Percentiles rank a stretch among this genome's conserved stretches.
These are phyloP conservation scores for Octodonta nipae DNA, from an alignment of 2,888 invertebrate species.

Conservation along the genomic window DNA sequence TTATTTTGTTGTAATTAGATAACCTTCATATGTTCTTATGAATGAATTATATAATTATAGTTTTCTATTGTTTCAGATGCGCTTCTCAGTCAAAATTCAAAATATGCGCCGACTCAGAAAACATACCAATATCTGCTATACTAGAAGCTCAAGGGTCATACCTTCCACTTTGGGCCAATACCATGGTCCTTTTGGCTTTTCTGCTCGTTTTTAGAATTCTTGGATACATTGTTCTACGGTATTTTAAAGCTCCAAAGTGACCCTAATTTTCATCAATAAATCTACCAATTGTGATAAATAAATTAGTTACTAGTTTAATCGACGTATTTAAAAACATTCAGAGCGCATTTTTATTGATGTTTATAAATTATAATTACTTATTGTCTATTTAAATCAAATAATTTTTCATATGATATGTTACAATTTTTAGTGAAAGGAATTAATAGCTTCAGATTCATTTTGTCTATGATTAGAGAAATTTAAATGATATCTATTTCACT, in stretches of 20 bases:
- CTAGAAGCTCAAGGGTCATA: slow-evolving; percentile 51
- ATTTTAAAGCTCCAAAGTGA: slow-evolving; percentile 54
- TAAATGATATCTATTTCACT: no score
- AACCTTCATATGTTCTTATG: no score
- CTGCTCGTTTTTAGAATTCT: slow-evolving; percentile 55
- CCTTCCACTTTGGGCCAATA: slow-evolving; percentile 60
- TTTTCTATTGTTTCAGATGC: slow-evolving; percentile 53
- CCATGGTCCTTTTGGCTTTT: slow-evolving; percentile 54
- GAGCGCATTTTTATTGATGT: slow-evolving; percentile 8
- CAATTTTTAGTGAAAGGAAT: no score
- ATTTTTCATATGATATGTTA: no score
- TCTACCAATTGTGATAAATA: slow-evolving; percentile 24
- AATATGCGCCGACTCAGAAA: slow-evolving; percentile 44
- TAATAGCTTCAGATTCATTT: no score
- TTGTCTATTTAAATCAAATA: slow-evolving; percentile 12
- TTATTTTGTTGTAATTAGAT: no score
- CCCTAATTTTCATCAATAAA: no score
- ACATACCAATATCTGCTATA: slow-evolving; percentile 53
- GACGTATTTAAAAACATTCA: slow-evolving; percentile 10
- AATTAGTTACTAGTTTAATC: slow-evolving; percentile 19
- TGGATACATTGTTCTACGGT: slow-evolving; percentile 60
- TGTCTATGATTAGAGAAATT: no score
- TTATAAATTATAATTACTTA: slow-evolving; percentile 9
- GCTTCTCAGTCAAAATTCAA: slow-evolving; percentile 52
- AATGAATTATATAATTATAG: no score